These are phyloP conservation scores for Apantesis nais DNA, from an alignment of 2,888 invertebrate species.

Conservation along the genomic window DNA sequence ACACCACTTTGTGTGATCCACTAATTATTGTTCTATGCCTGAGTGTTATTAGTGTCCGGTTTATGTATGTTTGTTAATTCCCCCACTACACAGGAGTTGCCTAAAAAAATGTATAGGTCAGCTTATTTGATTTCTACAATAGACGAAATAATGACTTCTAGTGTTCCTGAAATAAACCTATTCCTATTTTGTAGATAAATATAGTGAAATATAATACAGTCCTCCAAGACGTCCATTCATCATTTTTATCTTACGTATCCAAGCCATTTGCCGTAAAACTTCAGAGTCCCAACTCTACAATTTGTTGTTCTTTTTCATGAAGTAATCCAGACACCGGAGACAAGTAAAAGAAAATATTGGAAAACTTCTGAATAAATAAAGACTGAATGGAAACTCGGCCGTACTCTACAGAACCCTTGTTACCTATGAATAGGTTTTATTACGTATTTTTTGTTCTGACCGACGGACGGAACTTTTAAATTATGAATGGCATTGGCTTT, in stretches of 20 bases:
- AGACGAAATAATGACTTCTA: not conserved
- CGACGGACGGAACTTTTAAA: conserved; percentile 32
- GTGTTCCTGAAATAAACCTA: not conserved
- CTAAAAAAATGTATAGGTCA: not conserved
- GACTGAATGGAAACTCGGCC: conserved; percentile 12
- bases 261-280: conserved; percentile 18
- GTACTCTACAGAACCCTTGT: conserved; percentile 24
- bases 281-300: conserved; percentile 28
- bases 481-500: conserved; percentile 35
- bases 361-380: conserved; percentile 64
- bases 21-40: no score
- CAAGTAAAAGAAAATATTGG: conserved; percentile 61
- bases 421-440: conserved; percentile 38
- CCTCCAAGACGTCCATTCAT: not conserved
- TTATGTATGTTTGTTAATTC: no score
- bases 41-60: no score
- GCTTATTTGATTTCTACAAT: not conserved
- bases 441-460: conserved; percentile 28
- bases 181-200: conserved; percentile 1
- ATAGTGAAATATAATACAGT: not conserved
- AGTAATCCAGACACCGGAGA: conserved; percentile 56
- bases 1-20: no score
- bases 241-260: conserved; percentile 21
- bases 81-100: no score
- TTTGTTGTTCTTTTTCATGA: conserved; percentile 48